Conservation (phyloP, 2,113 vertebrate genomes). For the Micronisus gabar region DNA sequence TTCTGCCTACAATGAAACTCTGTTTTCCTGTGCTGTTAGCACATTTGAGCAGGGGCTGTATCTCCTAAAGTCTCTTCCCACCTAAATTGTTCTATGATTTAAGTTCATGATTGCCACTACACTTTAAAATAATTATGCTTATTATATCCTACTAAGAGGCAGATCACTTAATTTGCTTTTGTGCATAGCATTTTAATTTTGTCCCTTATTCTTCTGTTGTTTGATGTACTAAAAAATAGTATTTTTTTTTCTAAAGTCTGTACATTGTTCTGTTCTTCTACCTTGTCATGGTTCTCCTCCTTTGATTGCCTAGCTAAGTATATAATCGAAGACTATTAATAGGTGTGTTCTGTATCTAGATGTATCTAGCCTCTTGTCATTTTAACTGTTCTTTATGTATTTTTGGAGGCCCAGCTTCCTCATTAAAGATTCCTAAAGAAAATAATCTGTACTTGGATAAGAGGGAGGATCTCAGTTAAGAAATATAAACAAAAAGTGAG, state of each 20-base stretch:
- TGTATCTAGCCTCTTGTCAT: background rate
- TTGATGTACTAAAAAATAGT: background rate
- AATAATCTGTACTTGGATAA: background rate
- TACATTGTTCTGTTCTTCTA: background rate
- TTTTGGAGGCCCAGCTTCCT: background rate
- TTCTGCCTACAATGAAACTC: background rate
- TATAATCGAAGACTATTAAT: background rate
- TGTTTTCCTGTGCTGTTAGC: background rate
- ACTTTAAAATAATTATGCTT: conserved; percentile 2
- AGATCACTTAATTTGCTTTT: background rate
- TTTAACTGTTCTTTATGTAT: background rate
- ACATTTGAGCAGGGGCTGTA: background rate
- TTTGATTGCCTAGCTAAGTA: background rate
- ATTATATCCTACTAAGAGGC: background rate
- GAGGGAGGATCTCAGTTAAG: background rate
- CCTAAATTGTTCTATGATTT: background rate
- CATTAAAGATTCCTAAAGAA: background rate
- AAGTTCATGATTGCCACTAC: background rate
- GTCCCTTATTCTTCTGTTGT: background rate
- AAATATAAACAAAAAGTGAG: background rate
- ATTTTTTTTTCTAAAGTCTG: background rate
- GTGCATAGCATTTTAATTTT: background rate
- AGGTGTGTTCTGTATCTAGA: background rate
- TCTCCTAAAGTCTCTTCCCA: background rate
- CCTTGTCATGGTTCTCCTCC: background rate